A percentile compares a stretch with the other conserved stretches of the same genome.
phyloP scores from a whole-genome alignment of 1,140 invertebrate genomes.

The Diorhabda sublineata region DNA sequence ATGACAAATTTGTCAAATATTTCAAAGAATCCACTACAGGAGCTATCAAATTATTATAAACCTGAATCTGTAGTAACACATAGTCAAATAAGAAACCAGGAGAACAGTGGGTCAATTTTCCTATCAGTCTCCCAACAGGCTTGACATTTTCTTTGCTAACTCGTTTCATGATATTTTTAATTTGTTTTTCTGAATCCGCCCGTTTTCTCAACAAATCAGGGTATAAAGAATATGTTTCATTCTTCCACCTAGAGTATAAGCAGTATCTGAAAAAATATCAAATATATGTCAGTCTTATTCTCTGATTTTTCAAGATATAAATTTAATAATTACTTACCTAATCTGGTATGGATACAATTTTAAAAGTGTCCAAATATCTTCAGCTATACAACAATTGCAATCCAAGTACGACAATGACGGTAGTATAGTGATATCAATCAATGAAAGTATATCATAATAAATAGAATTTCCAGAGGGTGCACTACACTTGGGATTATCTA shows the following conservation, averaged over 20 bases:
- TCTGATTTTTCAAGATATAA: background rate
- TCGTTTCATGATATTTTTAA: conserved; percentile 96
- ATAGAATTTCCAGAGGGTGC: conserved; percentile 50
- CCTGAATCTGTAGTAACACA: conserved; percentile 91
- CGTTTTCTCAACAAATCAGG: conserved; percentile 76
- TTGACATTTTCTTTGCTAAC: conserved; percentile 99
- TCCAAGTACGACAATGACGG: conserved; percentile 89
- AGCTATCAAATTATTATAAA: conserved; percentile 94
- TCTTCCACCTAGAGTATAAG: conserved; percentile 92
- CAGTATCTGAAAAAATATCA: conserved; percentile 62
- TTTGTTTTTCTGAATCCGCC: conserved; percentile 83
- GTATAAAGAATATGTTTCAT: conserved; percentile 77
- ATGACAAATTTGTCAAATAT: conserved; percentile 92
- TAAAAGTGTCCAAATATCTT: conserved; percentile 91
- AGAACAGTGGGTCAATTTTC: conserved; percentile 94
- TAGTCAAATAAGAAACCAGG: conserved; percentile 96
- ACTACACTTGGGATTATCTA: conserved; percentile 39
- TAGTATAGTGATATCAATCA: conserved; percentile 82
- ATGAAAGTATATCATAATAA: conserved; percentile 76
- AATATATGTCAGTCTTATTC: conserved; percentile 14
- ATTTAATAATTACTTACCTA: conserved; percentile 19
- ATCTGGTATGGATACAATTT: conserved; percentile 87
- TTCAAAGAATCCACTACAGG: conserved; percentile 98
- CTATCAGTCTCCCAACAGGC: conserved; percentile 89
- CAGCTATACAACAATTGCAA: conserved; percentile 91